phyloP scores from a whole-genome alignment of 37 sponge, comb jelly and placozoan species.

The Amphimedon queenslandica region DNA sequence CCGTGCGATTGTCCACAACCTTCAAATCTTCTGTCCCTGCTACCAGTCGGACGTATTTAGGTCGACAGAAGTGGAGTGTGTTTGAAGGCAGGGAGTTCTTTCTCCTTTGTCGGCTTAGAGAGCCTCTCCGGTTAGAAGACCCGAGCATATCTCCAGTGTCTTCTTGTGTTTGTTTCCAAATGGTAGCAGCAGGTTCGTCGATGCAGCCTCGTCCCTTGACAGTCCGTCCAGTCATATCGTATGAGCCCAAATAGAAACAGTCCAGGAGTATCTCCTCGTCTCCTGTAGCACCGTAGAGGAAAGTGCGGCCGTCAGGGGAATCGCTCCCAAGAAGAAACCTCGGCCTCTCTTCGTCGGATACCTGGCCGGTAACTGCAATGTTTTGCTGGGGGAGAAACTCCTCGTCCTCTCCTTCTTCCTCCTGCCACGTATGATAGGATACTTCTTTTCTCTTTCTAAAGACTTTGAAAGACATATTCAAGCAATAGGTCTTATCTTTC shows the following conservation, averaged over 20 bases:
- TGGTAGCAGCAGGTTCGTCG: constrained; percentile 28
- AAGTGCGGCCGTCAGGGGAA: background rate
- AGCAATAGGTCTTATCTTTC: no score
- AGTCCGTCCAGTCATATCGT: constrained; percentile 49
- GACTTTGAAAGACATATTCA: background rate
- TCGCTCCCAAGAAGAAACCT: background rate
- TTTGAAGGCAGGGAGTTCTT: background rate
- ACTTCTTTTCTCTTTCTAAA: constrained; percentile 15
- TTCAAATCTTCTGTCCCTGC: constrained; percentile 23
- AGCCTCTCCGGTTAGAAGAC: background rate
- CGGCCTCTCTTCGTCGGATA: background rate
- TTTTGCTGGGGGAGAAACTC: background rate
- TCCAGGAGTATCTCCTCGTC: constrained; percentile 14
- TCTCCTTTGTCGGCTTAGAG: constrained; percentile 6
- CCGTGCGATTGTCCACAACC: constrained; percentile 27
- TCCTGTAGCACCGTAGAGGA: background rate
- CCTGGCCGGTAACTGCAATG: background rate
- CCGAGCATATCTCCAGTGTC: background rate
- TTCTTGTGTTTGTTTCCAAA: constrained; percentile 58
- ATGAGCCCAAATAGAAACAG: constrained; percentile 72
- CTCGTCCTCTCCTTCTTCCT: constrained; percentile 14
- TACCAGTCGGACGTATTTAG: constrained; percentile 43
- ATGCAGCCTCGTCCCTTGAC: constrained; percentile 65
- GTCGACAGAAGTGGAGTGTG: background rate
- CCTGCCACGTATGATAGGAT: constrained; percentile 36